phyloP scores from a whole-genome alignment of 2,113 vertebrate species.

The Thermophis baileyi region DNA sequence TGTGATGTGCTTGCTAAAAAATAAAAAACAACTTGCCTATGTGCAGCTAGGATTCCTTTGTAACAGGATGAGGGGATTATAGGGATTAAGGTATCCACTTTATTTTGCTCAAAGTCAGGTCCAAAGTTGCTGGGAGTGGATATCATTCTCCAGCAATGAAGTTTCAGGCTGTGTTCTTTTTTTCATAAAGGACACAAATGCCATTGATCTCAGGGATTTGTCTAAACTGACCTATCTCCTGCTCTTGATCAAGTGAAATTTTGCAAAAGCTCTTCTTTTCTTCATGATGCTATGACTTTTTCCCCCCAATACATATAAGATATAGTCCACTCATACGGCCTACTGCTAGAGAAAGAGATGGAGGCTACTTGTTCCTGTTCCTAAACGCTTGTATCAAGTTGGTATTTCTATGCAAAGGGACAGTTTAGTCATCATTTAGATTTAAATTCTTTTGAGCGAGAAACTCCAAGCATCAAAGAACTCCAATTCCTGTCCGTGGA shows the following conservation, averaged over 20 bases:
- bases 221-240: not conserved
- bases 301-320: not conserved
- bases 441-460: constrained; percentile 29
- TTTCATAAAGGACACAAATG: not conserved
- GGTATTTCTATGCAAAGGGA: constrained; percentile 18
- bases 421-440: constrained; percentile 61
- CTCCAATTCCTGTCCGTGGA: not conserved
- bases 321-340: not conserved
- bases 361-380: not conserved
- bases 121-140: not conserved
- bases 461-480: not conserved
- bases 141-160: not conserved
- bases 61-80: not conserved
- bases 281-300: not conserved
- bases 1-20: not conserved
- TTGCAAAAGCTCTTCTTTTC: not conserved
- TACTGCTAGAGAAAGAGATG: not conserved
- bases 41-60: not conserved
- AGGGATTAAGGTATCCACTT: not conserved
- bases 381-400: not conserved
- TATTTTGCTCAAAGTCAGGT: not conserved
- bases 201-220: not conserved
- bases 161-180: not conserved
- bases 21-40: not conserved
- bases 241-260: not conserved